Evolutionary conservation across 2,113 vertebrate genomes (phyloP).

Genomic region (Aphelocoma coerulescens): DNA sequence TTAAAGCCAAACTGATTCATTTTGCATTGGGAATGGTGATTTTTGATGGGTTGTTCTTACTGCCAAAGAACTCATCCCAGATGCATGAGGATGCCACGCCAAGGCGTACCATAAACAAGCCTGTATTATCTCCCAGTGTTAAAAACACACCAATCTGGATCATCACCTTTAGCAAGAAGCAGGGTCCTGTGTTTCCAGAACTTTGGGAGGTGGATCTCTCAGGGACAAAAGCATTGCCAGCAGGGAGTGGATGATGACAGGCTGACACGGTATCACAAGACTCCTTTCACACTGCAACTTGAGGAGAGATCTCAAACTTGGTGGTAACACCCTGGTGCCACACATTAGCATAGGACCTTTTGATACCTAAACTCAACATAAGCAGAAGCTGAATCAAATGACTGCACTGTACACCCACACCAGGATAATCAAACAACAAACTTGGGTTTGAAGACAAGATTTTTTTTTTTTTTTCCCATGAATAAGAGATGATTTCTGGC

Average conservation of each 20-base stretch:
- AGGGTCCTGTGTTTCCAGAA: background rate
- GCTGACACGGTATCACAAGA: background rate
- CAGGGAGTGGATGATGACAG: background rate
- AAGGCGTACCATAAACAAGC: background rate
- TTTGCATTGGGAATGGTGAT: background rate
- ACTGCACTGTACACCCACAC: background rate
- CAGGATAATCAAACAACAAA: background rate
- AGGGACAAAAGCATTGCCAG: background rate
- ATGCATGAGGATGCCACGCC: background rate
- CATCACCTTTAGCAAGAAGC: background rate
- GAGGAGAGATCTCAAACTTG: background rate
- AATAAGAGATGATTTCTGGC: background rate
- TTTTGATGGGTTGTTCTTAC: background rate
- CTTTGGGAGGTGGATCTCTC: background rate
- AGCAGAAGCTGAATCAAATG: background rate
- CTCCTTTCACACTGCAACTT: background rate
- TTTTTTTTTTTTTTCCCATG: background rate
- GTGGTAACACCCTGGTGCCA: background rate
- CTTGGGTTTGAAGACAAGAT: background rate
- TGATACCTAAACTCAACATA: background rate
- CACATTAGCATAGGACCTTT: background rate
- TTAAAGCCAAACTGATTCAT: background rate
- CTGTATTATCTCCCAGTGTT: background rate
- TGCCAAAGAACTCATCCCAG: fast-evolving
- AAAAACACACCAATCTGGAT: background rate